Evolutionary conservation across 2,888 invertebrate species (phyloP), one percentile per base, ranked within the genome.

Genomic region (Tholera decimalis): DNA sequence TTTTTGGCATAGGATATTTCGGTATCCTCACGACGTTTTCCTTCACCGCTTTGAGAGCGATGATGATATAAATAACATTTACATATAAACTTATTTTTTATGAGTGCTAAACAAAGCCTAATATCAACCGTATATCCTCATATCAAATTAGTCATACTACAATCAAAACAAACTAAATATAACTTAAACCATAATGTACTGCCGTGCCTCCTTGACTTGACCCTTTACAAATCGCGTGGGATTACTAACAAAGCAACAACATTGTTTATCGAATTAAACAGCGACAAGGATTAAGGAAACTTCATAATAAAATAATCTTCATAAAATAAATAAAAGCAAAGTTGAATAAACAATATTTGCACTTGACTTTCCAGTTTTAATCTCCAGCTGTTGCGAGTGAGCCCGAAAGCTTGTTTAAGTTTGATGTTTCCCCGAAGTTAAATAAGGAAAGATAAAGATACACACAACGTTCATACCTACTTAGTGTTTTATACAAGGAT

Each of bases 371-470:
- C 28, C 46, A 49, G 46, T 61, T 47, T 66, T 24, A 44, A 41
- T 33, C 8, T 41, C 22, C 43, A 66, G 15, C 51, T 39, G 37
- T 43, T 61, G 54, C 41, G 39, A 49, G n/a, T 43, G 18, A 37
- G 15, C n/a, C 39, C 11, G 18, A 56, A 67, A 43, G 55, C 7
- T 33, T 49, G 47, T 61, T 53, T 46, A 20, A 33, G 33, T 59
- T 15, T 15, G 44, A 58, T 33, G 46, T 74, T 66, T 75, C 71
- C 55, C 20, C 18, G 57, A 74, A 66, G 46, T 58, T 30, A 59
- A 73, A 61, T 56, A 66, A 66, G 76, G 71, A 71, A 65, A 71
- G 57, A 71, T 50, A 22, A 41, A 57, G 35, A 24, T 58, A 43
- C 50, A 63, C 26, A 43, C 18, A 44, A 0, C 20, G 33, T 33